Conservation (phyloP, 2,888 invertebrate species). For the Agrotis puta region DNA sequence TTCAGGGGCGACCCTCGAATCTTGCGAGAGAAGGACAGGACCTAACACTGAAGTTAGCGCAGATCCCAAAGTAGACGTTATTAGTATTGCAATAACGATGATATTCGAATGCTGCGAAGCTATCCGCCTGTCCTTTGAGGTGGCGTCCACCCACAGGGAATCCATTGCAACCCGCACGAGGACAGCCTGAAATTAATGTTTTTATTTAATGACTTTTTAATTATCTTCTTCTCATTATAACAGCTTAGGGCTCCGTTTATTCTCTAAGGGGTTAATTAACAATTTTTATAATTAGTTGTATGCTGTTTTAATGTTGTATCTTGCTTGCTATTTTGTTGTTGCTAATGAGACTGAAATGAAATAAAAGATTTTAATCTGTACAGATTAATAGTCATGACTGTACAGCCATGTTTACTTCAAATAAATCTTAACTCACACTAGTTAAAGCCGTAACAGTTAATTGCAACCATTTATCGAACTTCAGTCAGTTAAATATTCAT, state of each 20-base stretch:
- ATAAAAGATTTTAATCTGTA: neutral
- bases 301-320: slow-evolving; percentile 26
- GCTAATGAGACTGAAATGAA: slow-evolving; percentile 20
- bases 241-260: slow-evolving; percentile 24
- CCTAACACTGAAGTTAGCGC: slow-evolving; percentile 83
- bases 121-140: slow-evolving; percentile 78
- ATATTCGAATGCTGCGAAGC: slow-evolving; percentile 86
- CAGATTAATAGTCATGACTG: too few relatives aligned
- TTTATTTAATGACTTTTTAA: slow-evolving; percentile 60
- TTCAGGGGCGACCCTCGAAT: slow-evolving; percentile 83
- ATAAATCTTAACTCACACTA: neutral
- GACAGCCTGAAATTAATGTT: slow-evolving; percentile 83
- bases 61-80: slow-evolving; percentile 85
- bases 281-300: slow-evolving; percentile 36
- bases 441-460: neutral
- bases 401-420: neutral
- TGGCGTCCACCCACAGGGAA: slow-evolving; percentile 82
- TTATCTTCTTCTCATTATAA: slow-evolving; percentile 52
- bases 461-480: neutral
- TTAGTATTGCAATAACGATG: slow-evolving; percentile 86
- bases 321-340: slow-evolving; percentile 6
- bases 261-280: slow-evolving; percentile 42
- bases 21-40: slow-evolving; percentile 83
- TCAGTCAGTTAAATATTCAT: neutral
- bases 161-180: slow-evolving; percentile 86